Evolutionary conservation across 1,140 invertebrate species (phyloP), one percentile per base, ranked within the genome.

Genomic region (Drosophila triauraria): DNA sequence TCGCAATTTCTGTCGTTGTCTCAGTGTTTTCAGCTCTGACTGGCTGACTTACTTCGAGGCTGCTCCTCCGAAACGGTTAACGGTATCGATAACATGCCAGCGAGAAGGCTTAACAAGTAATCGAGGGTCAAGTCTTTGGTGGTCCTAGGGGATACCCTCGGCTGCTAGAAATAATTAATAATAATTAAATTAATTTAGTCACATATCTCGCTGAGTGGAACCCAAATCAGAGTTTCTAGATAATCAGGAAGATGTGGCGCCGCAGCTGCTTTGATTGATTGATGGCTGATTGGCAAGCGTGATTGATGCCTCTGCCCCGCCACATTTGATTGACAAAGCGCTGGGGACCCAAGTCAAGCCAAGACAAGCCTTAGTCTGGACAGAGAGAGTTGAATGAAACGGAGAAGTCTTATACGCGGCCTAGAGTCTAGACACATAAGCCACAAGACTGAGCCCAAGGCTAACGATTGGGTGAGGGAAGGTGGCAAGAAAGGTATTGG

Each of bases 231-330:
- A 35, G 48, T 35, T 68, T 60, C n/a, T 70, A 57, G 42, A 48
- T 38, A 62, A 62, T 70, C 43, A 13, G 42, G 6, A 35, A 40
- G 67, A 35, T 30, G 44, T 51, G 15, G 25, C 43, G 20, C 9
- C 25, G 27, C 44, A 48, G 68, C 44, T 67, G 61, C 51, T 10
- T 70, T 75, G 80, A 82, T 82, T 75, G 80, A 82, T 82, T 74
- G 64, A 82, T 79, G 74, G 80, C 62, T 83, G 72, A 78, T 83
- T 82, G 80, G 75, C 75, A 67, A 25, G 68, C 48, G 47, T 82
- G 80, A 82, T 82, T 82, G 80, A 82, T 78, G 68, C 64, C 47
- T 32, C 50, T 17, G 38, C 78, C 20, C 35, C 13, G 38, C 43
- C 54, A 47, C 43, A 7, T 51, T 63, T 78, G 80, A 78, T 78